phyloP scores from a whole-genome alignment of 2,888 invertebrate genomes.

The Apotomis turbidana region DNA sequence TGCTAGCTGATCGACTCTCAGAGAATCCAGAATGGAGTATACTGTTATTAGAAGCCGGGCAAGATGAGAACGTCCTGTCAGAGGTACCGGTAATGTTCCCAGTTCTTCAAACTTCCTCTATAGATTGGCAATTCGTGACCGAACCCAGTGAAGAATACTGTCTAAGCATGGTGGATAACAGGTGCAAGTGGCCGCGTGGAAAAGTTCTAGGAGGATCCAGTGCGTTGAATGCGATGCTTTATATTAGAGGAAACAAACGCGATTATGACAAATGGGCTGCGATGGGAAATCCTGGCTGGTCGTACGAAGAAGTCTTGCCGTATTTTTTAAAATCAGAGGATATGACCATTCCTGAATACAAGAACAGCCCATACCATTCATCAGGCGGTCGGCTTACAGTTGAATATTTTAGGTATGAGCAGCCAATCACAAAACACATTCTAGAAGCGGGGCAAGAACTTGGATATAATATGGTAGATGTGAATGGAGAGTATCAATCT shows the following conservation, averaged over 20 bases:
- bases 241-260: slow-evolving; percentile 91
- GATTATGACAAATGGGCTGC: slow-evolving; percentile 95
- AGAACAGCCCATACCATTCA: slow-evolving; percentile 86
- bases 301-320: slow-evolving; percentile 87
- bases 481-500: slow-evolving; percentile 91
- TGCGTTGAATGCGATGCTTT: slow-evolving; percentile 95
- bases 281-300: slow-evolving; percentile 91
- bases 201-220: slow-evolving; percentile 92
- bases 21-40: slow-evolving; percentile 89
- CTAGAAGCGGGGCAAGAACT: slow-evolving; percentile 87
- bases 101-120: slow-evolving; percentile 87
- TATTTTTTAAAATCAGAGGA: slow-evolving; percentile 93
- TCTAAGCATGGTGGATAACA: slow-evolving; percentile 85
- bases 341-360: slow-evolving; percentile 85
- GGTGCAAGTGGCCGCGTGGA: slow-evolving; percentile 91
- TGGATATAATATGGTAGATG: slow-evolving; percentile 88
- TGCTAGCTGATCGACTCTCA: slow-evolving; percentile 89
- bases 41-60: slow-evolving; percentile 91
- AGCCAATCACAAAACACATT: slow-evolving; percentile 88
- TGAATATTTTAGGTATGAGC: slow-evolving; percentile 88
- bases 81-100: slow-evolving; percentile 90
- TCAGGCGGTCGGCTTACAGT: slow-evolving; percentile 89
- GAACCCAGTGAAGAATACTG: slow-evolving; percentile 88
- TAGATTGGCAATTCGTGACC: slow-evolving; percentile 93
- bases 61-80: slow-evolving; percentile 87